A percentile compares a stretch with the other conserved stretches of the same genome.
phyloP scores from a whole-genome alignment of 2,888 invertebrate genomes.

The Ellobium chinense region DNA sequence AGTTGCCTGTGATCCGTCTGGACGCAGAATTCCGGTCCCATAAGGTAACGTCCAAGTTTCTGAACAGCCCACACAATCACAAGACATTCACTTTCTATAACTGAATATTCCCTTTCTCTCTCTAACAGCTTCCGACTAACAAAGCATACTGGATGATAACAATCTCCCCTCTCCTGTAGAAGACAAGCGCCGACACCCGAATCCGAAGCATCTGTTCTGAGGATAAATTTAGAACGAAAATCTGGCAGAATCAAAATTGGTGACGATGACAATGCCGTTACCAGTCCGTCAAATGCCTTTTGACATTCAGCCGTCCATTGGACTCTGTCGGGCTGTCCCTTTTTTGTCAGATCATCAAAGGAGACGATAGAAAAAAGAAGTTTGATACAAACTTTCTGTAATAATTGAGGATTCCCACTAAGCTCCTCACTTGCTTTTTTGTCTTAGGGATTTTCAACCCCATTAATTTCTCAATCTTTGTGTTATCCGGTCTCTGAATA shows the following conservation, averaged over 20 bases:
- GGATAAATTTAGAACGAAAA: not conserved
- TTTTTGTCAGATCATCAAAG: not conserved
- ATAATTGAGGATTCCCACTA: not conserved
- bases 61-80: not conserved
- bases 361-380: not conserved
- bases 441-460: not conserved
- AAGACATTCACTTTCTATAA: not conserved
- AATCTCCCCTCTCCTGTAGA: not conserved
- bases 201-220: not conserved
- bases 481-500: not conserved
- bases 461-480: not conserved
- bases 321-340: not conserved
- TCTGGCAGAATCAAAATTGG: not conserved
- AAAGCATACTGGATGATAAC: not conserved
- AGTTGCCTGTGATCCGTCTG: no score
- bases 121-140: not conserved
- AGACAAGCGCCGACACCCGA: not conserved
- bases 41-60: no score
- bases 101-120: not conserved
- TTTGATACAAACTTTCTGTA: not conserved
- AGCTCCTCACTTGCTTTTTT: not conserved
- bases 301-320: not conserved
- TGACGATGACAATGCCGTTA: not conserved
- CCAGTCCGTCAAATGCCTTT: not conserved
- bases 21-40: no score